These are phyloP conservation scores for Lymantria monacha DNA, from an alignment of 2,888 invertebrate species.

Conservation along the genomic window DNA sequence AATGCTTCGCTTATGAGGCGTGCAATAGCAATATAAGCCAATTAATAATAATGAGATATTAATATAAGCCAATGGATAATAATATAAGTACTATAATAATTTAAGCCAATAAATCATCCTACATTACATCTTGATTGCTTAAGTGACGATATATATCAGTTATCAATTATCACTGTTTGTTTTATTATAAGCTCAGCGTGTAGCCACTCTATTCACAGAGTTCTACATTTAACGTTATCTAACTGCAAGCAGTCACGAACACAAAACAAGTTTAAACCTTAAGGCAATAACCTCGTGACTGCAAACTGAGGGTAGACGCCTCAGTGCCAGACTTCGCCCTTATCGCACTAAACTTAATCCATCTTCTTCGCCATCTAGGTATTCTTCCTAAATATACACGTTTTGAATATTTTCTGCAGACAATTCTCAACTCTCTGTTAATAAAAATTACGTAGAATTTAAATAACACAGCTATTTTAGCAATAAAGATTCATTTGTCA, in stretches of 20 bases:
- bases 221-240: too few species aligned
- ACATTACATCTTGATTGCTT: too few species aligned
- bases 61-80: too few species aligned
- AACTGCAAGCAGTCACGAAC: background rate
- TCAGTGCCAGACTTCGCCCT: conserved; percentile 13
- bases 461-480: background rate
- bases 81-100: too few species aligned
- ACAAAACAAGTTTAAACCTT: background rate
- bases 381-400: conserved; percentile 12
- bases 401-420: conserved; percentile 15
- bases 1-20: too few species aligned
- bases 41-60: too few species aligned
- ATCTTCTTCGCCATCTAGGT: conserved; percentile 18
- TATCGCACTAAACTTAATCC: conserved; percentile 23
- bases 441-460: conserved; percentile 12
- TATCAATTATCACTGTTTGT: too few species aligned
- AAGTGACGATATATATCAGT: too few species aligned
- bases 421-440: conserved; percentile 12
- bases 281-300: conserved; percentile 15
- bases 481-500: background rate
- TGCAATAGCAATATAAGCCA: too few species aligned
- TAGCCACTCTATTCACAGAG: too few species aligned
- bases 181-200: too few species aligned
- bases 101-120: too few species aligned
- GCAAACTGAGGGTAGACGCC: conserved; percentile 5